Evolutionary conservation across 2,113 vertebrate species (phyloP).

Genomic region (Mesitornis unicolor): DNA sequence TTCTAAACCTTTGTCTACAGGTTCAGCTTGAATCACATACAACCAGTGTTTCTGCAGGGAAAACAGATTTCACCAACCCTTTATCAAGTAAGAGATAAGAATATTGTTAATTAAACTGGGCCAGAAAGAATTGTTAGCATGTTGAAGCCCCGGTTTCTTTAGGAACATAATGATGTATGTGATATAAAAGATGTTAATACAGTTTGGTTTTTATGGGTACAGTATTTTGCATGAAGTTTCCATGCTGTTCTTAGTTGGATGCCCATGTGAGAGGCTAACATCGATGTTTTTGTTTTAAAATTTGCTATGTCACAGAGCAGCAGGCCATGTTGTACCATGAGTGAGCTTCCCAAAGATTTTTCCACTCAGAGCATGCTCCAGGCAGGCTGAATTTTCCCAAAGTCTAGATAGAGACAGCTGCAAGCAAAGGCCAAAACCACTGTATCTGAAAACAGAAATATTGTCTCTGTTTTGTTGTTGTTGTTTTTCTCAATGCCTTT

Average conservation of each 20-base stretch:
- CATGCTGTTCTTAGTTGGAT: background rate
- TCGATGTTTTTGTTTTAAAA: background rate
- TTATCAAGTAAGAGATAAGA: slow-evolving; percentile 74
- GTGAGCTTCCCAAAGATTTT: no score
- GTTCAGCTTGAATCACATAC: slow-evolving; percentile 81
- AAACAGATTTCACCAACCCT: slow-evolving; percentile 81
- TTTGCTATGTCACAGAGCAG: no score
- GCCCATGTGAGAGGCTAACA: background rate
- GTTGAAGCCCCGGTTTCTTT: background rate
- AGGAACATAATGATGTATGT: background rate
- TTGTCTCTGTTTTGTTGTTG: background rate
- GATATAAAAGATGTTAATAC: background rate
- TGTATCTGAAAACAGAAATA: background rate
- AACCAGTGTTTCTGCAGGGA: slow-evolving; percentile 50
- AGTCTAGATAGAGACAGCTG: background rate
- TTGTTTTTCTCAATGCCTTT: background rate
- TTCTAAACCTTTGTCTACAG: slow-evolving; percentile 82
- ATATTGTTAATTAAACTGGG: background rate
- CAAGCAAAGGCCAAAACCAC: background rate
- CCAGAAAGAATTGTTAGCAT: background rate
- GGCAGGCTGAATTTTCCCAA: background rate
- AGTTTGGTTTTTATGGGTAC: background rate
- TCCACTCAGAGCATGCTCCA: no score
- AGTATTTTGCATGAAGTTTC: background rate
- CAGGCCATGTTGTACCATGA: no score